These are phyloP conservation scores for Suricata suricatta DNA, from an alignment of 2,113 vertebrate genomes.

Conservation along the genomic window DNA sequence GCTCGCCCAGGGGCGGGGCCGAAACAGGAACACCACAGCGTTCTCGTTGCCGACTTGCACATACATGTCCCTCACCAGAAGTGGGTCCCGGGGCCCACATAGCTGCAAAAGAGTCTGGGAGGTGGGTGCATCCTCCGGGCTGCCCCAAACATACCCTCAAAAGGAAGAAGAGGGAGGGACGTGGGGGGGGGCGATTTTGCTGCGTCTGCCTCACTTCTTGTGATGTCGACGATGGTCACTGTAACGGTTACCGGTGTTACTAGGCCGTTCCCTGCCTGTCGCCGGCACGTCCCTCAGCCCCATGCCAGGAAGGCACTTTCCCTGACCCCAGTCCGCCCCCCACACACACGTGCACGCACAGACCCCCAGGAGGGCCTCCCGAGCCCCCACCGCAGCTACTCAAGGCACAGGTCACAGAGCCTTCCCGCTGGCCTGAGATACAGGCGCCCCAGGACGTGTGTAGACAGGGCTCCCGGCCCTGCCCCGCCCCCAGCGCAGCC, in stretches of 20 bases:
- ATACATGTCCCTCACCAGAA: background rate
- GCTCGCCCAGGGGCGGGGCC: background rate
- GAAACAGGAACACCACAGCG: background rate
- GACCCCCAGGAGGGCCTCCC: background rate
- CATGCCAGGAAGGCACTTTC: background rate
- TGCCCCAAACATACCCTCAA: background rate
- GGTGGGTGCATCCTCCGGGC: background rate
- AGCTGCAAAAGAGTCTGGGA: background rate
- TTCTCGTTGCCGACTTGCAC: background rate
- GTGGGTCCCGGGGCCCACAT: background rate
- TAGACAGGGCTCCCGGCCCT: background rate
- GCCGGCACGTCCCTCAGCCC: background rate
- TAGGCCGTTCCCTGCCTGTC: background rate
- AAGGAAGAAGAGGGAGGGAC: background rate
- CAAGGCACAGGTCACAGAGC: background rate
- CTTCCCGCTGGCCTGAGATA: background rate
- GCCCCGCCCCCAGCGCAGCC: background rate
- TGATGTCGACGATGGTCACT: fast-evolving
- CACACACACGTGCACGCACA: background rate
- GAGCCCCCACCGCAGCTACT: background rate
- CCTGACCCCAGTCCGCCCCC: background rate
- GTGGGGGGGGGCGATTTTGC: background rate
- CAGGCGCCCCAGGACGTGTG: background rate
- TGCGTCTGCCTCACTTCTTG: background rate
- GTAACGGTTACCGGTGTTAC: too few species aligned